Percentiles rank a stretch among this genome's conserved stretches.
phyloP scores from a whole-genome alignment of 2,888 invertebrate species.

The Coleophora flavipennella region DNA sequence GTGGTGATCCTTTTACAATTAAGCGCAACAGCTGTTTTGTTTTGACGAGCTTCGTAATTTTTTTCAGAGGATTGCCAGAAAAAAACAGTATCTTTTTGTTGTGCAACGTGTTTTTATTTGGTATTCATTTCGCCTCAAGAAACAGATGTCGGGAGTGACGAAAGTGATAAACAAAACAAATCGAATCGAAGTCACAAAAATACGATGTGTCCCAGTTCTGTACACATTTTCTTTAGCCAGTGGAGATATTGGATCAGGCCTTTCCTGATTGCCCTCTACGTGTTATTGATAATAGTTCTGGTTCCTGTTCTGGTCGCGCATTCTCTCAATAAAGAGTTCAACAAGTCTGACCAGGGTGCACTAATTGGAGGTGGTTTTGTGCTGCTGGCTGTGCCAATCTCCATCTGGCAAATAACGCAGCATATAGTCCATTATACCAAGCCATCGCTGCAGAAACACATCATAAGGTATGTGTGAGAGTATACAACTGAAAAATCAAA shows the following conservation, averaged over 20 bases:
- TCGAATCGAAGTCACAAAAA: neutral
- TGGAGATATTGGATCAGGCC: conserved; percentile 96
- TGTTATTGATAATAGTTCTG: conserved; percentile 84
- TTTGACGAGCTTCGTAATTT: too few relatives aligned
- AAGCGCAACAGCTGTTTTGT: too few relatives aligned
- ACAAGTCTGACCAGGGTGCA: conserved; percentile 84
- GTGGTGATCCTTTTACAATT: too few relatives aligned
- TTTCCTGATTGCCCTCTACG: conserved; percentile 84
- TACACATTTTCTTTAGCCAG: conserved; percentile 52
- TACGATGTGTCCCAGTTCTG: conserved; percentile 52
- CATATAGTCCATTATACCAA: conserved; percentile 95
- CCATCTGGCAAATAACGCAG: conserved; percentile 95
- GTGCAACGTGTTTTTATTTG: too few relatives aligned
- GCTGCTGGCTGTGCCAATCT: conserved; percentile 90
- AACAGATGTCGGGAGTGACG: conserved; percentile 15
- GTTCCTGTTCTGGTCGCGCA: conserved; percentile 88
- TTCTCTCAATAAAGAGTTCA: conserved; percentile 84
- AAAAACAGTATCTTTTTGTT: too few relatives aligned
- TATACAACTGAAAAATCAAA: too few relatives aligned
- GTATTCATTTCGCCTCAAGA: too few relatives aligned
- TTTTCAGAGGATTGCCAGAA: too few relatives aligned
- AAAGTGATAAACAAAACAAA: neutral
- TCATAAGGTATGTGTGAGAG: conserved; percentile 88
- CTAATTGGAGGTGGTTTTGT: conserved; percentile 94
- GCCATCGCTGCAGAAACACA: conserved; percentile 92